Conservation (phyloP, 2,888 invertebrate genomes). For the Keiferia lycopersicella region DNA sequence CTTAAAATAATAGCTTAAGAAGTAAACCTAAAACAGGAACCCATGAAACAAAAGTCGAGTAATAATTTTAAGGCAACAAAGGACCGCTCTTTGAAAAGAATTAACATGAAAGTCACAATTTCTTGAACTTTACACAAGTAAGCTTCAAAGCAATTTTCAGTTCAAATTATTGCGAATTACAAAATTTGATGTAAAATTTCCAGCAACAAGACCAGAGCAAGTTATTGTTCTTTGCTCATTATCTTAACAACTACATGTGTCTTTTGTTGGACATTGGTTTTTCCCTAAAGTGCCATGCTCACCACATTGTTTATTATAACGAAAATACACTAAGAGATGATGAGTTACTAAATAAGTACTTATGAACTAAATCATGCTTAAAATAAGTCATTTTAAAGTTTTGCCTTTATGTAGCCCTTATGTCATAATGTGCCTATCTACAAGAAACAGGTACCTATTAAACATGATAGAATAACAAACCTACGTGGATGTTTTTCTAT, state of each 20-base stretch:
- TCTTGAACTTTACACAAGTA: constrained; percentile 4
- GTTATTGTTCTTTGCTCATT: background rate
- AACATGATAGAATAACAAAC: no score
- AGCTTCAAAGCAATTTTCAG: constrained; percentile 10
- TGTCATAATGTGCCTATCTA: no score
- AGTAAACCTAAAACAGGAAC: constrained; percentile 1
- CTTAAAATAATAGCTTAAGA: background rate
- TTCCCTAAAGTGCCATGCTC: no score
- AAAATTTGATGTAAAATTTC: background rate
- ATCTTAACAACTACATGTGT: background rate
- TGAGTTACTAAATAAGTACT: no score
- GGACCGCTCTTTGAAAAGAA: constrained; percentile 8
- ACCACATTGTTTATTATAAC: no score
- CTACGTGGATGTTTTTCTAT: no score
- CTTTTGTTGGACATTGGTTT: no score
- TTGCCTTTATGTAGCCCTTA: no score
- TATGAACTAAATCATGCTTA: no score
- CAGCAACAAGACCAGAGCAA: background rate
- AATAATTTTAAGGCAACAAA: constrained; percentile 11
- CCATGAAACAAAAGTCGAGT: background rate
- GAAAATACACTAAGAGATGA: no score
- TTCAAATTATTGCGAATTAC: constrained; percentile 8
- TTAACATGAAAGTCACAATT: constrained; percentile 7
- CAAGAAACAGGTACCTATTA: no score
- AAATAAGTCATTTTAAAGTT: no score